phyloP scores from a whole-genome alignment of 2,113 vertebrate species.

The Dermatemys mawii region DNA sequence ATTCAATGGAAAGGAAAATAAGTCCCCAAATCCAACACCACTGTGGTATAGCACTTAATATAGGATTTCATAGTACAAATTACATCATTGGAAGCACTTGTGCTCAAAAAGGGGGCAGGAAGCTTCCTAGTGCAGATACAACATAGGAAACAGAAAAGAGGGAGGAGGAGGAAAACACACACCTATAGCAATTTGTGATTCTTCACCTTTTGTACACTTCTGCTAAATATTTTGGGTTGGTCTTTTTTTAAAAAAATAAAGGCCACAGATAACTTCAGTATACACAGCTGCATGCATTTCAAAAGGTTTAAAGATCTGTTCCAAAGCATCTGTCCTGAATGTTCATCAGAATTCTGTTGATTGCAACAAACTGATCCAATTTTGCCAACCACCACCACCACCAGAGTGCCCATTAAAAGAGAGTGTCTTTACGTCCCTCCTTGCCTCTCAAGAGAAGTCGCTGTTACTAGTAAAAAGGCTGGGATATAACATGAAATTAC shows the following conservation, averaged over 20 bases:
- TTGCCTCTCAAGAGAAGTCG: not conserved
- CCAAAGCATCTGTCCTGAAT: not conserved
- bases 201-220: not conserved
- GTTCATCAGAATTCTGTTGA: not conserved
- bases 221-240: not conserved
- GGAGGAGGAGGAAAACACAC: not conserved
- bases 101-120: not conserved
- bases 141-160: not conserved
- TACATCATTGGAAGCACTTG: not conserved
- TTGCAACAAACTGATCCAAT: not conserved
- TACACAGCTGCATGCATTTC: not conserved
- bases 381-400: not conserved
- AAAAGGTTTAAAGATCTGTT: not conserved
- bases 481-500: slow-evolving; percentile 43
- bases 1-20: not conserved
- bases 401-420: not conserved
- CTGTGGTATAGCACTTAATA: not conserved
- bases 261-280: not conserved
- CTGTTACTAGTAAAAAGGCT: not conserved
- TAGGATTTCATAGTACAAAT: not conserved
- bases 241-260: not conserved
- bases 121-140: not conserved
- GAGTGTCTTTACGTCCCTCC: not conserved
- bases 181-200: not conserved
- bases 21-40: not conserved